Base-by-base conservation (phyloP, 2,888 invertebrate genomes). In the Nycteola revayana region DNA sequence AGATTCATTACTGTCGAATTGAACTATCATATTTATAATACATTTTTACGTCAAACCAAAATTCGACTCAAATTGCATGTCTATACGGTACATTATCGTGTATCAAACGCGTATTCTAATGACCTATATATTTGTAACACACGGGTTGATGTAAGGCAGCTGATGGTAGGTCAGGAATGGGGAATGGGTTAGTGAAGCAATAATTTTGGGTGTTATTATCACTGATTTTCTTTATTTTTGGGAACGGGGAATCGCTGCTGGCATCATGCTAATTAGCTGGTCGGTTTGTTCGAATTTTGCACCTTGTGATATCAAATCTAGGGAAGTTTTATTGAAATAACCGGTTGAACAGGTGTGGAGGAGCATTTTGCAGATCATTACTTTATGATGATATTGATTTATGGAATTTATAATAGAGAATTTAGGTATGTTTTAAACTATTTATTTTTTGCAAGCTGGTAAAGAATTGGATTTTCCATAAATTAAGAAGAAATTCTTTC, bases 71-170 rank as follows among this genome's bases (percentile, higher is more conserved):
- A 61, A 35, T n/a, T n/a, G n/a, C n/a, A n/a, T n/a, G n/a, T n/a
- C n/a, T n/a, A n/a, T n/a, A 21, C 7, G 21, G 7, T 21, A 7
- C 24, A 1, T 42, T 44, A 25, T 43, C 34, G 7, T 28, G 9
- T 25, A 29, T 34, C 21, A 21, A 6, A 21, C 2, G 21, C 5
- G 7, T 21, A 32, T 52, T 67, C 57, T 76, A 80, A 81, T 83
- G 78, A 81, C 79, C 81, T 71, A 82, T 71, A 82, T 72, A 82
- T 85, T 68, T 66, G 78, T 73, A 81, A 62, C 76, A 83, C 80
- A 80, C 79, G 75, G 80, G 73, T 75, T 62, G 66, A 63, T 41
- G 38, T 48, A 45, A 60, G 63, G 76, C 86, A 86, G 85, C 80
- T 87, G 87, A 79, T 69, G 61, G 72, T 78, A 78, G 77, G 76